Conservation (phyloP, 2,113 vertebrate genomes). For the Sylvia atricapilla region DNA sequence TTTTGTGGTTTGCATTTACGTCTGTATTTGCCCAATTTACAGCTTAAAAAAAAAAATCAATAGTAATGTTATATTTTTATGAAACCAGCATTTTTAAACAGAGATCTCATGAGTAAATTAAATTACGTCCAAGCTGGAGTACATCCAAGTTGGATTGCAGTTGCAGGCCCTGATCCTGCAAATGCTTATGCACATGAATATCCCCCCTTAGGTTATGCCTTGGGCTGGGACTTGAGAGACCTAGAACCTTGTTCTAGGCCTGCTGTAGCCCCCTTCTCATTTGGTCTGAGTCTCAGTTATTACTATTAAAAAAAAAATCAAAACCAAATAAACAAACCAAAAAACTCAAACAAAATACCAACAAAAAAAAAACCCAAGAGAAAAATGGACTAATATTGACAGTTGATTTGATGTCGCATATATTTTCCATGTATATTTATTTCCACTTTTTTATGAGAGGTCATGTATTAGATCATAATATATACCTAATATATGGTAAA, state of each 20-base stretch:
- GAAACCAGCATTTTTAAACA: constrained; percentile 59
- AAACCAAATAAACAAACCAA: neutral
- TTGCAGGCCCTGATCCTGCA: neutral
- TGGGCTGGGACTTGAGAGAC: neutral
- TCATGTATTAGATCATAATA: neutral
- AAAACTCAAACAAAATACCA: neutral
- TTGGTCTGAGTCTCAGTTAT: neutral
- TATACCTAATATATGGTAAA: neutral
- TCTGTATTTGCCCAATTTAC: constrained; percentile 67
- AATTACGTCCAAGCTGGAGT: constrained; percentile 53
- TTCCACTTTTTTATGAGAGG: no score
- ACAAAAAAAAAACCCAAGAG: neutral
- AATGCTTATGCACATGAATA: neutral
- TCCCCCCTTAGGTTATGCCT: neutral
- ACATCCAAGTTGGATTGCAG: constrained; percentile 33
- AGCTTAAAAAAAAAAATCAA: constrained; percentile 63
- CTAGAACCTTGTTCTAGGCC: constrained; percentile 55
- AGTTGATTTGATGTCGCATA: neutral
- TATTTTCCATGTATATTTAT: neutral
- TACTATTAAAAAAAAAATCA: neutral
- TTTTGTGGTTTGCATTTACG: constrained; percentile 70
- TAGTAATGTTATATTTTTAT: constrained; percentile 65
- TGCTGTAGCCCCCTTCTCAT: neutral
- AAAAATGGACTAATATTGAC: neutral
- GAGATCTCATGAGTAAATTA: constrained; percentile 65